Conservation (phyloP, 2,797 vertebrate species). For the Mormyrus hasselquistii region DNA sequence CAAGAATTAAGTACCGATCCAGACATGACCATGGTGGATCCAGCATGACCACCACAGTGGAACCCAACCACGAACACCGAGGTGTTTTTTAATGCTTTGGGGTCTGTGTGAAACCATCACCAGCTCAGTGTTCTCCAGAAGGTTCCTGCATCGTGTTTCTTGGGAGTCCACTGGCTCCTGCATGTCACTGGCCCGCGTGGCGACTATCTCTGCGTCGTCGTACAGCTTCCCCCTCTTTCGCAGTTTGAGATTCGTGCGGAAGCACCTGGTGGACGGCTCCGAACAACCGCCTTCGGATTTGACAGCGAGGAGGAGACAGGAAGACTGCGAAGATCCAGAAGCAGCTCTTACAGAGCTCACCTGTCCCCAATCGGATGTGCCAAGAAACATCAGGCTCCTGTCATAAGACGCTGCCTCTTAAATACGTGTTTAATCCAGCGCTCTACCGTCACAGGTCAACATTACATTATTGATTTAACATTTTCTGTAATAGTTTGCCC, state of each 20-base stretch:
- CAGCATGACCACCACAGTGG: not conserved
- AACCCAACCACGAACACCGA: not conserved
- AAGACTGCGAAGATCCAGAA: not conserved
- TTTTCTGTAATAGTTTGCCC: slow-evolving; percentile 10
- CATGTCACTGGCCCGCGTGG: not conserved
- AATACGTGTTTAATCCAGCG: not conserved
- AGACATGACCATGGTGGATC: not conserved
- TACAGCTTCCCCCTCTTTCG: not conserved
- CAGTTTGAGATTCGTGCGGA: not conserved
- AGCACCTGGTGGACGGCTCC: not conserved
- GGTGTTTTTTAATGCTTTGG: not conserved
- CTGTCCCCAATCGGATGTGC: not conserved
- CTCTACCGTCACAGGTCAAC: not conserved
- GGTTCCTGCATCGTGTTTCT: not conserved
- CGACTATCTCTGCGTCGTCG: not conserved
- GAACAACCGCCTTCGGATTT: not conserved
- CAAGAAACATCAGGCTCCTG: not conserved
- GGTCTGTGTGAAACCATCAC: not conserved
- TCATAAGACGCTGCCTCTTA: not conserved
- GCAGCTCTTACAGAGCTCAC: not conserved
- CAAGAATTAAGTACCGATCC: not conserved
- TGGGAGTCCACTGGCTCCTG: not conserved
- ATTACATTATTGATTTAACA: slow-evolving; percentile 6
- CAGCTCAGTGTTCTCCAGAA: not conserved
- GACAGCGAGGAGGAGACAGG: not conserved